phyloP scores from a whole-genome alignment of 1,140 invertebrate genomes.

The Bradysia coprophila region DNA sequence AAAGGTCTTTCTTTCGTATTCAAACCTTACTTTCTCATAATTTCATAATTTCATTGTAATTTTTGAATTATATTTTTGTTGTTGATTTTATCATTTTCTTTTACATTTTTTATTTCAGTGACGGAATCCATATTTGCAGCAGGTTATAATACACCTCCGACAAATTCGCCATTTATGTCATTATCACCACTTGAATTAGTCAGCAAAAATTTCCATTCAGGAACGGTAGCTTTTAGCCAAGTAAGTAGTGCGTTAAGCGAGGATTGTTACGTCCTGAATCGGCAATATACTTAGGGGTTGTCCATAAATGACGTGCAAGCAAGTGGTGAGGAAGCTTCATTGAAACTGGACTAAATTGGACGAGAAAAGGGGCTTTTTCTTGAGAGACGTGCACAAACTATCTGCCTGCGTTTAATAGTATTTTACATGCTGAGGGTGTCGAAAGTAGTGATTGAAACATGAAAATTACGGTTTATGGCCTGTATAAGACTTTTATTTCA shows the following conservation, averaged over 20 bases:
- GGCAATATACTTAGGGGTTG: background rate
- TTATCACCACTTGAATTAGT: conserved; percentile 1
- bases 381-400: background rate
- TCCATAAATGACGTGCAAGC: background rate
- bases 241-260: background rate
- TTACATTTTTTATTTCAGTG: conserved; percentile 1
- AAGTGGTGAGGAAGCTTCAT: background rate
- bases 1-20: too few species aligned
- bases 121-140: background rate
- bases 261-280: background rate
- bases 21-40: too few species aligned
- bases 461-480: too few species aligned
- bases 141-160: background rate
- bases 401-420: background rate
- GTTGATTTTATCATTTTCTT: too few species aligned
- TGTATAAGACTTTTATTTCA: background rate
- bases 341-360: background rate
- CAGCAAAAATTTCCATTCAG: conserved; percentile 1
- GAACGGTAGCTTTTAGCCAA: background rate
- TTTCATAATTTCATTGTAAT: too few species aligned
- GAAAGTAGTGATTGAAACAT: too few species aligned
- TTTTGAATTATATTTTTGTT: too few species aligned
- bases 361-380: background rate
- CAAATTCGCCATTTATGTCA: background rate
- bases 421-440: too few species aligned